Evolutionary conservation across 2,888 invertebrate species (phyloP), one percentile per base, ranked within the genome.

Genomic region (Caenorhabditis macrosperma): DNA sequence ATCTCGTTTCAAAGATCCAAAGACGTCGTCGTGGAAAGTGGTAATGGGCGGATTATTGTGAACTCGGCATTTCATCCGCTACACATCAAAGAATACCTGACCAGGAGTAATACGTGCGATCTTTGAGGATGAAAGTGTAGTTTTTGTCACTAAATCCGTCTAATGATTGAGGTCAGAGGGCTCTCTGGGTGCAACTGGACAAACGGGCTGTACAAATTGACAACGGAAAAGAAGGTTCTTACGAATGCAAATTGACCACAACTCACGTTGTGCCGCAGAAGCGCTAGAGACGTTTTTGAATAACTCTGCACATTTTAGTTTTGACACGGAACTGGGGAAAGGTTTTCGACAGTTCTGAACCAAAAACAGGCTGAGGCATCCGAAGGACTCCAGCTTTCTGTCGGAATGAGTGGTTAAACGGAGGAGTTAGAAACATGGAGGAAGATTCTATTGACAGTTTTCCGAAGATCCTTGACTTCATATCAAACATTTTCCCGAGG

Each of bases 221-320:
- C 41, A 20, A 30, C 44, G 46, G 26, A n/a, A 57, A 20, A n/a
- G 6, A 38, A 48, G 20, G 24, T 63, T 72, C 26, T 66, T 15
- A 64, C 38, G 0, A 38, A 74, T 74, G 74, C 64, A 74, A 74
- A 74, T 74, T 64, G 52, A 30, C 41, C 35, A 48, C 28, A 33
- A 46, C 22, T 59, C 28, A 50, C 9, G 9, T 15, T 26, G 1
- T 24, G 28, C 50, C 3, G 50, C 28, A 24, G 28, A 26, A n/a
- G n/a, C n/a, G n/a, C n/a, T n/a, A n/a, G n/a, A n/a, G n/a, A n/a
- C n/a, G n/a, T 17, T 44, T 33, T 44, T 44, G 44, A 44, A 44
- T n/a, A 10, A 44, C 38, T 35, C 38, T 10, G 12, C 38, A n/a
- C n/a, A n/a, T n/a, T n/a, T n/a, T n/a, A 17, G 44, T 17, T 44